phyloP scores from a whole-genome alignment of 2,888 invertebrate species.

The Andrena minutula region DNA sequence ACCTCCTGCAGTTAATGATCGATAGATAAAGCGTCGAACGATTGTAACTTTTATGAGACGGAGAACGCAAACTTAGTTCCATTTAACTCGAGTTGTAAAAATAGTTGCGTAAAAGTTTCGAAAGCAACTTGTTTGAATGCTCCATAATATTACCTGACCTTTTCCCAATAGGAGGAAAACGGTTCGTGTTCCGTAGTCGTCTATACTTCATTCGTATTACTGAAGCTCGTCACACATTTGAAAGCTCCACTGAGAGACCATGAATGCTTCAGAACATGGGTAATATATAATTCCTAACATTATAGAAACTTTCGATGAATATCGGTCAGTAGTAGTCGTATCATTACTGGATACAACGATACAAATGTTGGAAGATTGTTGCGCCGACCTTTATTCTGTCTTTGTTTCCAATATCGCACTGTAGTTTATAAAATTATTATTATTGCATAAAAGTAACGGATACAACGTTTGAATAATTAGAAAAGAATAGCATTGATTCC shows the following conservation, averaged over 20 bases:
- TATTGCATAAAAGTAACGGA: neutral
- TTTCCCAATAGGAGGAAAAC: slow-evolving; percentile 73
- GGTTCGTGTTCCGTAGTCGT: slow-evolving; percentile 63
- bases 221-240: slow-evolving; percentile 73
- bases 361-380: neutral
- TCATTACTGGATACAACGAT: slow-evolving; percentile 2
- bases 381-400: neutral
- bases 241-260: slow-evolving; percentile 83
- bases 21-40: neutral
- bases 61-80: slow-evolving; percentile 43
- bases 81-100: slow-evolving; percentile 5
- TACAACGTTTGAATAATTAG: neutral
- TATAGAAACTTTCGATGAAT: slow-evolving; percentile 9
- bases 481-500: neutral
- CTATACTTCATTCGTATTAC: slow-evolving; percentile 70
- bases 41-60: neutral
- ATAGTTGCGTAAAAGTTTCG: slow-evolving; percentile 8
- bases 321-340: neutral
- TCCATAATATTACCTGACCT: slow-evolving; percentile 57
- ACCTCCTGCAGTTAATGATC: neutral
- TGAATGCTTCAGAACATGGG: slow-evolving; percentile 94
- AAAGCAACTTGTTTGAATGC: slow-evolving; percentile 24
- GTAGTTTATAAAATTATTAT: neutral
- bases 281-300: slow-evolving; percentile 84
- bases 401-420: neutral